Evolutionary conservation across 2,888 invertebrate species (phyloP), one percentile per base, ranked within the genome.

Genomic region (Xylota segnis): DNA sequence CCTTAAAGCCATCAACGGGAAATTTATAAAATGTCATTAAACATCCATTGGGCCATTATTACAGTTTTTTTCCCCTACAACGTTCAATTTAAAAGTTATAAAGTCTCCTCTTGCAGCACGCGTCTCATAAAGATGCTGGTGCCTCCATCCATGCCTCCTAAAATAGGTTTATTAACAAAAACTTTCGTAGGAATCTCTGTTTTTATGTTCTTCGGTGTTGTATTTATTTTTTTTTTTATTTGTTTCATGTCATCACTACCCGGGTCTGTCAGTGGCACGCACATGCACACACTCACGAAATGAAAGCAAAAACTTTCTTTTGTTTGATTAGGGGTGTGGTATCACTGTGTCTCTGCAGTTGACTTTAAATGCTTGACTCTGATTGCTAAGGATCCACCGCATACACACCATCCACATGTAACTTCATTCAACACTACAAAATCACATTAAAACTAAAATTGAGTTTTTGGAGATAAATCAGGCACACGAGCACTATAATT

Each of bases 21-120:
- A 29, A 72, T 72, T 50, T 59, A 47, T 34, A 37, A 72, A 71
- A 68, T 56, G 10, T 7, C 47, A 71, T 71, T 61, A 50, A 76
- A 58, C 16, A 40, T 68, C 58, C 50, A 47, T 59, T 52, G 59
- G 18, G 45, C 27, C 27, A 59, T 58, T 68, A 68, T 50, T 52
- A 45, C 59, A 32, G 32, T 47, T 77, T 68, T 47, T 68, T 50
- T 58, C 34, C 45, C 16, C 56, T 61, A 45, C 34, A 32, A 58
- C 43, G 63, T 70, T 68, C 70, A 71, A 79, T 79, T 84, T 70
- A 75, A 75, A 84, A 79, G 84, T 84, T 84, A 63, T 79, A 79
- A 79, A 75, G 58, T 58, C 29, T 47, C 59, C 63, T 63, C 63
- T 43, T 70, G 32, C 5, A 70, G 47, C 70, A 29, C 65, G 61